Evolutionary conservation across 2,888 invertebrate species (phyloP), one percentile per base, ranked within the genome.

Genomic region (Agrypnus murinus): DNA sequence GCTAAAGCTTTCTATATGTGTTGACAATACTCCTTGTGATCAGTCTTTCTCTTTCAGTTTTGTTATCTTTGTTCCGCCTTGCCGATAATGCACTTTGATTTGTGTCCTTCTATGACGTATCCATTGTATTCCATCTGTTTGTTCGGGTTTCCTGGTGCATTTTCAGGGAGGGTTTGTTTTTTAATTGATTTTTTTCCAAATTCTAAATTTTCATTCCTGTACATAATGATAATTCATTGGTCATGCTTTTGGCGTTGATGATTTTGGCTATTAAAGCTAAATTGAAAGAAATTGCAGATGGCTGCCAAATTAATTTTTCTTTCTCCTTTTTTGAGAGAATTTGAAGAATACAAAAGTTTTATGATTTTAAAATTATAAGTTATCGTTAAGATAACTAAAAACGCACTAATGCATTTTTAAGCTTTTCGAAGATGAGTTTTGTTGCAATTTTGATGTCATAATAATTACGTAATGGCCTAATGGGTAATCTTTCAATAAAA

Each of bases 11-110:
- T 73, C 74, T 72, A 71, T 73, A 76, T 79, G 81, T 81, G 81
- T 80, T 81, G 79, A 81, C 80, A 82, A 79, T 80, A 77, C 78
- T 77, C 78, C 79, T 80, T 78, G 75, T 65, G 57, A 70, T 65
- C 77, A 71, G 59, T 73, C 73, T 74, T 74, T 74, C 58, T 65
- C 66, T 69, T 25, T 57, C 68, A 60, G 17, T 65, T 65, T 12
- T 69, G 66, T 72, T 60, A 62, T 72, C 72, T 65, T 69, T 69
- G 65, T 66, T 69, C 69, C 62, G 59, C 65, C 19, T 53, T 75
- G 63, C 58, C 77, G 77, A 80, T 79, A 81, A 81, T 79, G 78
- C 79, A 77, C 77, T 79, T 78, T 81, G 80, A 81, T 81, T 80
- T 80, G 80, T 81, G 79, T 78, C 77, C 75, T 77, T 72, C 77